These are phyloP conservation scores for Proterorhinus semilunaris DNA, from an alignment of 2,113 vertebrate genomes.

Conservation along the genomic window DNA sequence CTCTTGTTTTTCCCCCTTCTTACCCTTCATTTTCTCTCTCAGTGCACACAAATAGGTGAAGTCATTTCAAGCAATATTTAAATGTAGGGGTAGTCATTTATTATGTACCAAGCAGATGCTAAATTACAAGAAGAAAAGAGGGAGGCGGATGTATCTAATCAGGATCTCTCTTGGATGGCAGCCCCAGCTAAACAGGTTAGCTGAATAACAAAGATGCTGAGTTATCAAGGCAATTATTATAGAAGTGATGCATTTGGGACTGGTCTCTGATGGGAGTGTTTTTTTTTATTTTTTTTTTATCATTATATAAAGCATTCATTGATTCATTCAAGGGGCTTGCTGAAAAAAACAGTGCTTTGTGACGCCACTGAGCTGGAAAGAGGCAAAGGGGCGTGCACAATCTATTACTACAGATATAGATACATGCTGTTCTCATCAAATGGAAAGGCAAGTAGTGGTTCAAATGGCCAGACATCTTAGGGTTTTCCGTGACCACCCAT, in stretches of 20 bases:
- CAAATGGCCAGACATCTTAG: neutral
- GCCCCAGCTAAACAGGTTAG: conserved; percentile 51
- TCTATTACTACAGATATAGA: conserved; percentile 49
- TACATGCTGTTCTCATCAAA: conserved; percentile 56
- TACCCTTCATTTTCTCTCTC: neutral
- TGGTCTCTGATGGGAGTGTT: conserved; percentile 61
- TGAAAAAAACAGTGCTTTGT: conserved; percentile 70
- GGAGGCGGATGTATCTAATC: conserved; percentile 20
- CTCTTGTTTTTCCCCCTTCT: neutral
- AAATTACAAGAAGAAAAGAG: conserved; percentile 6
- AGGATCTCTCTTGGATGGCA: conserved; percentile 24
- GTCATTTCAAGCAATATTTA: conserved; percentile 1
- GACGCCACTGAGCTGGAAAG: conserved; percentile 66
- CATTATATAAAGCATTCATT: conserved; percentile 53
- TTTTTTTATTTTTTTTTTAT: conserved; percentile 42
- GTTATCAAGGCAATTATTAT: conserved; percentile 59
- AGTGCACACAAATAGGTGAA: conserved; percentile 4
- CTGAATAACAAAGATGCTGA: conserved; percentile 47
- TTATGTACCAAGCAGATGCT: conserved; percentile 9
- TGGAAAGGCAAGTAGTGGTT: conserved; percentile 38
- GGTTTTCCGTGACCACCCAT: no score
- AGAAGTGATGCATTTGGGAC: conserved; percentile 39
- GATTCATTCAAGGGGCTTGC: conserved; percentile 56
- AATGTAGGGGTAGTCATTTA: neutral
- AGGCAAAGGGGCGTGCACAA: conserved; percentile 50